Evolutionary conservation across 2,888 invertebrate genomes (phyloP), one percentile per base, ranked within the genome.

Genomic region (Sinopyrophorus schimmeli): DNA sequence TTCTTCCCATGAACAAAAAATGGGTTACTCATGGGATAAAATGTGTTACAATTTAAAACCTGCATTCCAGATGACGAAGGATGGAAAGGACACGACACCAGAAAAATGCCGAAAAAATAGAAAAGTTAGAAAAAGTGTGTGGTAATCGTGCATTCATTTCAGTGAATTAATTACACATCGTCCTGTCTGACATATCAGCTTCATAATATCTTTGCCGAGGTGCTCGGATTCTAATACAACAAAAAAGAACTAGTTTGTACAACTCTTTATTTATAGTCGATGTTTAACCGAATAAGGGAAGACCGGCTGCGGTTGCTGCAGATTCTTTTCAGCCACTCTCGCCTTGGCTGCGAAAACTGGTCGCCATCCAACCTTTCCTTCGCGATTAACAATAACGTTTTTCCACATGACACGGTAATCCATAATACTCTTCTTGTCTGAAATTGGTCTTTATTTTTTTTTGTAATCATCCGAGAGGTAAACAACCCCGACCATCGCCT

Each of bases 241-340:
- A 53, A 55, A 43, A 39, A 42, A 47, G 46, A 50, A 54, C 52
- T 47, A 52, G 54, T 54, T 48, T 54, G 51, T 52, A 53, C 48
- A 35, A 48, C 50, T 56, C 54, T 54, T 56, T 47, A 59, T 60
- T 61, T 61, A 59, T 61, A 55, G 56, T 43, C 53, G 52, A 55
- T 53, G 57, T 54, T 55, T 57, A 53, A 54, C 60, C 60, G 55
- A 58, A 61, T 61, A 61, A 58, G 61, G 61, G 49, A 61, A 61
- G 61, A 61, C 61, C 55, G 55, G 59, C 48, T 57, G 39, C 50
- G 37, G 44, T 47, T 47, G 46, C 31, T 26, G 38, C 24, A 18
- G 34, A 47, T 47, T 47, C 38, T 47, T 47, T 47, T 40, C 14
- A 41, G 41, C 30, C 38, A 39, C 41, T 50, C 44, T 50, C 50